Evolutionary conservation across 2,113 vertebrate genomes (phyloP).

Genomic region (Coturnix japonica): DNA sequence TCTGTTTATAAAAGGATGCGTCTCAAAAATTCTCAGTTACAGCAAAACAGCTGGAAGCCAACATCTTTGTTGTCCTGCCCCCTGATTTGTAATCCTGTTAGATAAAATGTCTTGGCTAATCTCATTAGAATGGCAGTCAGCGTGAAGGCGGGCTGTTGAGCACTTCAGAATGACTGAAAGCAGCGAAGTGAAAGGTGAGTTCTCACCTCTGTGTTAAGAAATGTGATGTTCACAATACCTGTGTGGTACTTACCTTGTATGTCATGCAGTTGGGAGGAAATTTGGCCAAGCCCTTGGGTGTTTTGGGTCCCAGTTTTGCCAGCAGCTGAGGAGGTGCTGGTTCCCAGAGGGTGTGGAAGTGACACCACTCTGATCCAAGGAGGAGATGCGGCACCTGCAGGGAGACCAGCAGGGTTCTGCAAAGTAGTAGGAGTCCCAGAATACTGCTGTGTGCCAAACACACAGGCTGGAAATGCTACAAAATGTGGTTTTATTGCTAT

Average conservation of each 20-base stretch:
- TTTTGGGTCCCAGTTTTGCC: background rate
- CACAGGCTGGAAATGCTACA: background rate
- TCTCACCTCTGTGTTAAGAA: background rate
- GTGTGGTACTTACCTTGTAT: rapidly evolving
- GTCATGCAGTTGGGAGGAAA: background rate
- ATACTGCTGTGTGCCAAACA: background rate
- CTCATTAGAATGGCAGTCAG: background rate
- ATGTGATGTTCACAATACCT: background rate
- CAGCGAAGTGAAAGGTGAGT: background rate
- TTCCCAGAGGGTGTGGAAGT: rapidly evolving
- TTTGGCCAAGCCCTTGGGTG: background rate
- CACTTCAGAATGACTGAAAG: background rate
- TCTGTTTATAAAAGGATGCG: background rate
- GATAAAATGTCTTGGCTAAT: background rate
- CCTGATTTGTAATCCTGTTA: background rate
- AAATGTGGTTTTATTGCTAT: background rate
- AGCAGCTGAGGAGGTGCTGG: background rate
- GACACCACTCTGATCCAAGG: background rate
- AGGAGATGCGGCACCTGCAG: background rate
- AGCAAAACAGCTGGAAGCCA: background rate
- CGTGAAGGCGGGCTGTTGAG: background rate
- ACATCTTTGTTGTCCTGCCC: rapidly evolving
- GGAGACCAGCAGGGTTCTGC: background rate
- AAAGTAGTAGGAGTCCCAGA: background rate
- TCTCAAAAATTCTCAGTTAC: background rate